Conservation (phyloP, 2,888 invertebrate genomes). For the Lithophane socia region DNA sequence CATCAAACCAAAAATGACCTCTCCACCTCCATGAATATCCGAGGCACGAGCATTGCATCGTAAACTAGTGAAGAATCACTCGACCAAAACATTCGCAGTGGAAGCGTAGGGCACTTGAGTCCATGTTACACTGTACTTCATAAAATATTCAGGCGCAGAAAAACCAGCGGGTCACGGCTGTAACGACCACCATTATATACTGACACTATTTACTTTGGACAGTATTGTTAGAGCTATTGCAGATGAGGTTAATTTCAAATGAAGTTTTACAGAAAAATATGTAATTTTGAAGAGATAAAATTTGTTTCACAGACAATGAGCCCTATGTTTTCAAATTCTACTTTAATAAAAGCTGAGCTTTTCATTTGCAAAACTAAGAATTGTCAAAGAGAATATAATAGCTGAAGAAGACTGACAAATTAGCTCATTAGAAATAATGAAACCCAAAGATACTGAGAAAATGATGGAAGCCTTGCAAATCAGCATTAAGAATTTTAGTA, state of each 20-base stretch:
- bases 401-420: constrained; percentile 40
- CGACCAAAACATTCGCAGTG: constrained; percentile 62
- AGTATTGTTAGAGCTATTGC: constrained; percentile 7
- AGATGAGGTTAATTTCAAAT: neutral
- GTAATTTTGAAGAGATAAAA: too few relatives aligned
- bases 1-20: constrained; percentile 52
- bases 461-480: constrained; percentile 58
- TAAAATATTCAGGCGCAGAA: constrained; percentile 73
- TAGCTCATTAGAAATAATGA: constrained; percentile 52
- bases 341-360: neutral
- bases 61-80: constrained; percentile 63
- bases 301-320: neutral
- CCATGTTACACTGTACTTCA: constrained; percentile 63
- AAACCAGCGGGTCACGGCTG: constrained; percentile 66
- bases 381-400: constrained; percentile 29
- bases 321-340: neutral
- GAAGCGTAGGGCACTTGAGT: constrained; percentile 51
- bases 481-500: constrained; percentile 56
- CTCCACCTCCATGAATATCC: constrained; percentile 55
- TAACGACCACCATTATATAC: constrained; percentile 50
- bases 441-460: constrained; percentile 48
- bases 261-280: neutral
- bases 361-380: constrained; percentile 20
- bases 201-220: constrained; percentile 32
- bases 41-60: constrained; percentile 55